Evolutionary conservation across 2,113 vertebrate species (phyloP), one percentile per base, ranked within the genome.

Genomic region (Microcebus lehilahytsara): DNA sequence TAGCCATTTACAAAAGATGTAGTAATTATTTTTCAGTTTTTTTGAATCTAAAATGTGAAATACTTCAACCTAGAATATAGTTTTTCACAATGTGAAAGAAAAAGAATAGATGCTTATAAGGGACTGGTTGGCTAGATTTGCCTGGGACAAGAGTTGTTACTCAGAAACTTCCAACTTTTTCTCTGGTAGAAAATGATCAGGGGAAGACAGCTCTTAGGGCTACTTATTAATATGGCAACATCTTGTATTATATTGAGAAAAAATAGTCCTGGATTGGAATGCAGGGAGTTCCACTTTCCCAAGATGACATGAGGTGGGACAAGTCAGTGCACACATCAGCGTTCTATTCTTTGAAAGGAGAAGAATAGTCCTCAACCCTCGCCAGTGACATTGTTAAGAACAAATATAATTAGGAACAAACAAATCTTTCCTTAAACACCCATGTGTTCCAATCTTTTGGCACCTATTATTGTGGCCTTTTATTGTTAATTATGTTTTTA

Each of bases 401-500:
- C 19, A 80, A 37, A 22, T 89, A 75, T 40, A 30, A 62, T 53
- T 40, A 90, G 14, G 6, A 74, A 74, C 46, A 86, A 87, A 23
- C 10, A n/a, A 13, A 67, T 42, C 32, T 42, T 80, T 17, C 25
- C n/a, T 56, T 2, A 6, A 64, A 60, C 8, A 9, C 27, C 8
- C 5, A 10, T 1, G 0, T 40, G 56, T 56, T 62, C 64, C n/a
- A 84, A 22, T 10, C 42, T 56, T 90, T 72, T 74, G n/a, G 14
- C 37, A 85, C 53, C 2, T 56, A 34, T 42, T 62, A 9, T 84
- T 91, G 32, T 56, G 51, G 6, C 1, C 30, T 66, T 89, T 72
- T 91, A 51, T 67, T 80, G 32, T 69, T 87, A 67, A 42, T 90
- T 72, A 96, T 71, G 32, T 71, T 93, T 85, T 86, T 12, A 74